phyloP scores from a whole-genome alignment of 2,888 invertebrate species.

The Papilio elwesi region DNA sequence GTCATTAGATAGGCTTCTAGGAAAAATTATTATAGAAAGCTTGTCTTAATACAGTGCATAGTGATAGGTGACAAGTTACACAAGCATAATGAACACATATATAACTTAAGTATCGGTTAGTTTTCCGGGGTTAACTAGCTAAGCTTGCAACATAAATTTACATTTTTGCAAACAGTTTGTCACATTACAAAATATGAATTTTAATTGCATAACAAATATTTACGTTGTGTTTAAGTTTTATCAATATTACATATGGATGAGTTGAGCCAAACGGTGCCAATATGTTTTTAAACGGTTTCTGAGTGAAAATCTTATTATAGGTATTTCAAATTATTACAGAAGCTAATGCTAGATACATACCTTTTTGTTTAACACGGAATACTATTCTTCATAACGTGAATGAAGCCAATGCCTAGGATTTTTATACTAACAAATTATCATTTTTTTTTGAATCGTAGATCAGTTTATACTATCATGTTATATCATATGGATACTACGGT shows the following conservation, averaged over 20 bases:
- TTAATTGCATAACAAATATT: neutral
- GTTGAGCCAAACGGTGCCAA: no score
- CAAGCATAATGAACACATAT: neutral
- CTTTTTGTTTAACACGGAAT: no score
- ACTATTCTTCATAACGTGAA: no score
- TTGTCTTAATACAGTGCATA: conserved; percentile 15
- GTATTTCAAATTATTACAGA: no score
- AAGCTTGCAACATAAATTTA: neutral
- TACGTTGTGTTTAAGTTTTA: neutral
- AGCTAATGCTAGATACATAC: no score
- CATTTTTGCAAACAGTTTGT: neutral
- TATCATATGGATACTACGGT: no score
- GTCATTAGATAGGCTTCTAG: conserved; percentile 10
- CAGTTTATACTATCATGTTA: no score
- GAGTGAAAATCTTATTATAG: no score
- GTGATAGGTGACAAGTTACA: conserved; percentile 5
- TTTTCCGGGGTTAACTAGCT: conserved; percentile 22
- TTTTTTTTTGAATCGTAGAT: no score
- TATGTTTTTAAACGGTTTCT: no score
- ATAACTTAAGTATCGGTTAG: neutral
- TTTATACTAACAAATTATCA: no score
- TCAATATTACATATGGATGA: neutral
- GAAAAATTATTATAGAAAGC: conserved; percentile 31
- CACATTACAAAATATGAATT: neutral
- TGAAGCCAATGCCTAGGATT: no score